Base-by-base conservation (phyloP, 2,888 invertebrate species). In the Diaphora mendica region DNA sequence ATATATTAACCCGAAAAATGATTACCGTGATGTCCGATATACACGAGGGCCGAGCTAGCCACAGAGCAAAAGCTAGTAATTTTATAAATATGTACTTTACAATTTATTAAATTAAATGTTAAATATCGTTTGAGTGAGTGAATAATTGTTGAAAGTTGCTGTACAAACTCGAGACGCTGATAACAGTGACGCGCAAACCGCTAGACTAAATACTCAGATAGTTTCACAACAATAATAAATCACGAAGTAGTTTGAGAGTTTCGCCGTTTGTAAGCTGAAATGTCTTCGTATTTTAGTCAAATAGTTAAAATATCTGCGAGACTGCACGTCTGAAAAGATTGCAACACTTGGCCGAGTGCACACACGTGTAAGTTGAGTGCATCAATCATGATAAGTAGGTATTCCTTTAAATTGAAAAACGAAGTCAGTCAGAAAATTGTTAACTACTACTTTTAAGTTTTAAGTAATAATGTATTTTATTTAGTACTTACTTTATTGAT, bases 201-300 rank as follows among this genome's bases (percentile, higher is more conserved):
- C 89, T 84, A 86, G 88, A 91, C 91, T 91, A 91, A 91, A 92
- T 90, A 91, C 89, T 89, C 82, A 87, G 89, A 90, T 90, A 92
- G 92, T 93, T 93, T 86, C 87, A 89, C 87, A 88, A 87, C 90
- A 88, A 88, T 87, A 91, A 93, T 93, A 93, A 93, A 93, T 93
- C 91, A 92, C 88, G 81, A 89, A 93, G 75, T 84, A 76, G 90
- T 91, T 90, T 86, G 83, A 83, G 83, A 90, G 81, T 90, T 87
- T 79, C 80, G 84, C 82, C 80, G 77, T 73, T 78, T 69, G 70
- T 75, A 70, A 71, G 68, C 68, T 76, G 80, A 78, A 85, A 83
- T 85, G 79, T 85, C 84, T 85, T 79, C 76, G 78, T 77, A 79
- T 79, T 84, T 85, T 78, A 75, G 75, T 70, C 51, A 55, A 44